Evolutionary conservation across 2,888 invertebrate species (phyloP).

Genomic region (Heliconius erato): DNA sequence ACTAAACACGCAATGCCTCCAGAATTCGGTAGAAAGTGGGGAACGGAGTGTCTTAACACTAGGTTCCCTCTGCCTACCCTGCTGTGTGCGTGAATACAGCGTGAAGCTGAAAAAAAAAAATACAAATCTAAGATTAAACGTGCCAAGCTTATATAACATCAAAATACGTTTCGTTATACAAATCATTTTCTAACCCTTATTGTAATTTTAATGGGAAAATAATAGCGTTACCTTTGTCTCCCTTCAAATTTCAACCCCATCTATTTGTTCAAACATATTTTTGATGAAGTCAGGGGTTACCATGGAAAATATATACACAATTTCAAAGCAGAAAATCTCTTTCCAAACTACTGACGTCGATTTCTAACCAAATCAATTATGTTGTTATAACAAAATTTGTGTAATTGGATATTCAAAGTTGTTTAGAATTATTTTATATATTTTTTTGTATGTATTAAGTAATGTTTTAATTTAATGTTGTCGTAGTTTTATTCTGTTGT

Average conservation of each 20-base stretch:
- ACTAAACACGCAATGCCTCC: too few species aligned
- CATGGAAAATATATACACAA: conserved; percentile 14
- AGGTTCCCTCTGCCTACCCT: too few species aligned
- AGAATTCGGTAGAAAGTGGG: too few species aligned
- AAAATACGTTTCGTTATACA: not conserved
- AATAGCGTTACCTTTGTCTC: conserved; percentile 18
- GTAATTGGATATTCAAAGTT: not conserved
- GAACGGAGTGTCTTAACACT: too few species aligned
- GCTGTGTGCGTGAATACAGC: too few species aligned
- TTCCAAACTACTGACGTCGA: conserved; percentile 29
- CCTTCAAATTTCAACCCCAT: conserved; percentile 15
- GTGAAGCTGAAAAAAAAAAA: too few species aligned
- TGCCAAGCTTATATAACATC: not conserved
- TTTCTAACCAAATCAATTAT: conserved; percentile 43
- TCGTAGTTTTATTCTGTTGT: too few species aligned
- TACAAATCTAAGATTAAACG: not conserved
- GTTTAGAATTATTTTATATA: too few species aligned
- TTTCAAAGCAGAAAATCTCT: conserved; percentile 18
- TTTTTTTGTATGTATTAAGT: too few species aligned
- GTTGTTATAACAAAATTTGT: not conserved
- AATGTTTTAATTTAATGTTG: too few species aligned
- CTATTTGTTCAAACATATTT: not conserved
- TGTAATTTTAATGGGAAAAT: conserved; percentile 20
- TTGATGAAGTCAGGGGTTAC: conserved; percentile 4
- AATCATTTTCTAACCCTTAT: conserved; percentile 4